Evolutionary conservation across 2,888 invertebrate species (phyloP).

Genomic region (Tiphia femorata): DNA sequence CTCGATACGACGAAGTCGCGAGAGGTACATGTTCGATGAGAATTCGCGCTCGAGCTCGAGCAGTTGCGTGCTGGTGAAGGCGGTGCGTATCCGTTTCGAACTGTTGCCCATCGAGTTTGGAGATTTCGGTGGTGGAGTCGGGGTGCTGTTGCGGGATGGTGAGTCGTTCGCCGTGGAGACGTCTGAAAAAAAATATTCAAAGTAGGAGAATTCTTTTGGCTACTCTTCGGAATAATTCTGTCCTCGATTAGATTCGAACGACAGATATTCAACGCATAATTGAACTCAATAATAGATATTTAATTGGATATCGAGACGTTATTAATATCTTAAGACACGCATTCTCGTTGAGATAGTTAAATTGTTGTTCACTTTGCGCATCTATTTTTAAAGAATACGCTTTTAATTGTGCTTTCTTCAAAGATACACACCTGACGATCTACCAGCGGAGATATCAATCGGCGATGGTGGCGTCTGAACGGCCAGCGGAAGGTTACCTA

Average conservation of each 20-base stretch:
- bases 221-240: not conserved
- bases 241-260: not conserved
- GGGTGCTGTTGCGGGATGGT: slow-evolving; percentile 67
- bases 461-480: slow-evolving; percentile 60
- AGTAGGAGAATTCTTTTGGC: too few relatives aligned
- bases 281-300: not conserved
- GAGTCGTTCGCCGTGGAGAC: slow-evolving; percentile 66
- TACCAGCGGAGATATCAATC: slow-evolving; percentile 45
- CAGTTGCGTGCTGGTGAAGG: slow-evolving; percentile 91
- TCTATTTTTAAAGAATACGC: too few relatives aligned
- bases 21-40: slow-evolving; percentile 90
- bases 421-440: slow-evolving; percentile 53
- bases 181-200: slow-evolving; percentile 56
- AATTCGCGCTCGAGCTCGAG: slow-evolving; percentile 86
- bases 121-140: slow-evolving; percentile 69
- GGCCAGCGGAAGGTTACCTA: slow-evolving; percentile 41
- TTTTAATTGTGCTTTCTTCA: too few relatives aligned
- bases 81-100: slow-evolving; percentile 91
- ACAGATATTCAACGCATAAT: not conserved
- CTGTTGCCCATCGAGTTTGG: slow-evolving; percentile 71
- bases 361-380: not conserved
- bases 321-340: not conserved
- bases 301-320: not conserved
- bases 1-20: slow-evolving; percentile 89
- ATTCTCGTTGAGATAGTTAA: not conserved